These are phyloP conservation scores for Thecophora atra DNA, from an alignment of 2,888 invertebrate species.

Conservation along the genomic window DNA sequence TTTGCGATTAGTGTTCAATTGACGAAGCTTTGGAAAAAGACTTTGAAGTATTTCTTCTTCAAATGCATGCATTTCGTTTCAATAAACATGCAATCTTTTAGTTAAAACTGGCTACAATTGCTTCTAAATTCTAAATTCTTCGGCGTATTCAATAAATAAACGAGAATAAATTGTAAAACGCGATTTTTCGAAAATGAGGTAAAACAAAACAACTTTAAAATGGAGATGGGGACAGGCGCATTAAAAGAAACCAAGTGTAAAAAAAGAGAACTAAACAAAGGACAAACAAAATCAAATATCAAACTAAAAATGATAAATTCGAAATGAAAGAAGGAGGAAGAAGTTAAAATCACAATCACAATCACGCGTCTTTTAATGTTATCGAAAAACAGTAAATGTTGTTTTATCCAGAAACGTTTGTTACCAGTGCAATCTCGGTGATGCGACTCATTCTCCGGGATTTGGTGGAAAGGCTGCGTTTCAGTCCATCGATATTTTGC, in stretches of 20 bases:
- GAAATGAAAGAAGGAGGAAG: constrained; percentile 37
- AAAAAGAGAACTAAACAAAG: constrained; percentile 24
- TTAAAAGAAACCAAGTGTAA: background rate
- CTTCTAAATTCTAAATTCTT: background rate
- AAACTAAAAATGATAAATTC: constrained; percentile 37
- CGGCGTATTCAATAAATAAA: constrained; percentile 2
- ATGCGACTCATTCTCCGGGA: constrained; percentile 85
- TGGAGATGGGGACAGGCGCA: constrained; percentile 8
- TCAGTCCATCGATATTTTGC: constrained; percentile 87
- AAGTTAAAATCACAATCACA: constrained; percentile 46
- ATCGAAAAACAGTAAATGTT: constrained; percentile 56
- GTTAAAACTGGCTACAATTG: background rate
- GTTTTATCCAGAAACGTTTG: constrained; percentile 64
- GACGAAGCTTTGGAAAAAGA: too few species aligned
- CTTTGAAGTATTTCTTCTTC: background rate
- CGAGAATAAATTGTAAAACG: background rate
- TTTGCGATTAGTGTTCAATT: too few species aligned
- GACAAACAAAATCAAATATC: constrained; percentile 30
- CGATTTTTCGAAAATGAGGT: constrained; percentile 8
- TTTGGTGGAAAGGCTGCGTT: constrained; percentile 79
- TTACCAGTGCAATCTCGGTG: constrained; percentile 85
- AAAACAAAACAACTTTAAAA: constrained; percentile 30
- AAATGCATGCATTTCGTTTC: background rate
- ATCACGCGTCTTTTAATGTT: constrained; percentile 58
- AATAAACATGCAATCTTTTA: constrained; percentile 19